Base-by-base conservation (phyloP, 2,113 vertebrate genomes). In the Epinephelus moara region DNA sequence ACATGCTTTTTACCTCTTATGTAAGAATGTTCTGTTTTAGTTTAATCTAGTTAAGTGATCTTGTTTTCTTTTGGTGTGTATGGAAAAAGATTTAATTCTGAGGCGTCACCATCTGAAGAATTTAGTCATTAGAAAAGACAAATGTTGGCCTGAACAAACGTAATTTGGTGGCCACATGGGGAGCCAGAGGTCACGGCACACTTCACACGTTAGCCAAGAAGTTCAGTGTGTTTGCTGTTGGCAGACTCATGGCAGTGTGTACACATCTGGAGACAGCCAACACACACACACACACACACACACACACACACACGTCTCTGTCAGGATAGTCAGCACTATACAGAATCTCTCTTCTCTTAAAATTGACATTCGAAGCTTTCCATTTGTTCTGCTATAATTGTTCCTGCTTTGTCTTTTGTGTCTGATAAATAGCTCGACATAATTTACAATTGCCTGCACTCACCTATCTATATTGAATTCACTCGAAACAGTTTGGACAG, bases 181-280 rank as follows among this genome's bases (percentile, higher is more conserved):
- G 45, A 71, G 68, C 17, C 23, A 56, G 70, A 66, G 80, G 66
- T 85, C 70, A n/a, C 12, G 60, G 67, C 89, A 81, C 92, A 93
- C 91, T 92, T 94, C 63, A 85, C 89, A 92, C 49, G 0, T 77
- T 45, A n/a, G 63, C 70, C 33, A 68, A 74, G 79, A 91, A 80
- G 73, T 83, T 64, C 19, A 75, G 67, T 78, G 30, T 89, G 89
- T 88, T 92, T 92, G 85, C 73, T 61, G 70, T 73, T 49, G 33
- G 55, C 84, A 71, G 42, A 79, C 47, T 64, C 27, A 21, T 53
- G 63, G 55, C 42, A 30, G 56, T 88, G 85, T 88, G 78, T 84
- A 67, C 82, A 90, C 93, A 91, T 93, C 86, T 88, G 92, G 90
- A 86, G 55, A 67, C 67, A 18, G 45, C 47, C 23, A 71, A 33